These are phyloP conservation scores for Temnothorax curvispinosus DNA, from an alignment of 1,140 invertebrate species.

Conservation along the genomic window DNA sequence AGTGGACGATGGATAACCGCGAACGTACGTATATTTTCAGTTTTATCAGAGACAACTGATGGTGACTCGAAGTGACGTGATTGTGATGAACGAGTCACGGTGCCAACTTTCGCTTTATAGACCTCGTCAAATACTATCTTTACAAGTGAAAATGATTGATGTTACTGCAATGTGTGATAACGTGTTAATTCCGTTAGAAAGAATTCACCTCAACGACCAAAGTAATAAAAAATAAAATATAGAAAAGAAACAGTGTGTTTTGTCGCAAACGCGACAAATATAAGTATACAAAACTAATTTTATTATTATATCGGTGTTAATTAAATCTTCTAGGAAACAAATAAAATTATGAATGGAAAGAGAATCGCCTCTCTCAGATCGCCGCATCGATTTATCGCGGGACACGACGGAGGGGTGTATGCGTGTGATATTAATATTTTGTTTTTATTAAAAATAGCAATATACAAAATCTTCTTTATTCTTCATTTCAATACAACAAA, in stretches of 20 bases:
- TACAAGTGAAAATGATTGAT: neutral
- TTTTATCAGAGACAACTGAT: neutral
- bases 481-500: slow-evolving; percentile 77
- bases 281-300: neutral
- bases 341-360: neutral
- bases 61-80: neutral
- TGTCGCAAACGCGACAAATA: neutral
- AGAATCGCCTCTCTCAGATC: neutral
- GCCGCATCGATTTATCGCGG: neutral
- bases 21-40: neutral
- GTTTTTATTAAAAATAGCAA: slow-evolving; percentile 82
- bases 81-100: neutral
- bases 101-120: neutral
- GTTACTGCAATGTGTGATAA: neutral
- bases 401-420: neutral
- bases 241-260: neutral
- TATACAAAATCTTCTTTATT: slow-evolving; percentile 80
- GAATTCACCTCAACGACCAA: neutral
- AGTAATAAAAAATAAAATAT: neutral
- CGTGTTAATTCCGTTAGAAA: neutral
- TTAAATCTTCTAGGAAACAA: neutral
- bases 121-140: neutral
- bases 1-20: slow-evolving; percentile 20
- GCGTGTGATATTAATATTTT: slow-evolving; percentile 37
- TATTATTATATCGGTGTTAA: neutral